A percentile compares a stretch with the other conserved stretches of the same genome.
Conservation (phyloP, 2,888 invertebrate species). For the Morpho deidamia region DNA sequence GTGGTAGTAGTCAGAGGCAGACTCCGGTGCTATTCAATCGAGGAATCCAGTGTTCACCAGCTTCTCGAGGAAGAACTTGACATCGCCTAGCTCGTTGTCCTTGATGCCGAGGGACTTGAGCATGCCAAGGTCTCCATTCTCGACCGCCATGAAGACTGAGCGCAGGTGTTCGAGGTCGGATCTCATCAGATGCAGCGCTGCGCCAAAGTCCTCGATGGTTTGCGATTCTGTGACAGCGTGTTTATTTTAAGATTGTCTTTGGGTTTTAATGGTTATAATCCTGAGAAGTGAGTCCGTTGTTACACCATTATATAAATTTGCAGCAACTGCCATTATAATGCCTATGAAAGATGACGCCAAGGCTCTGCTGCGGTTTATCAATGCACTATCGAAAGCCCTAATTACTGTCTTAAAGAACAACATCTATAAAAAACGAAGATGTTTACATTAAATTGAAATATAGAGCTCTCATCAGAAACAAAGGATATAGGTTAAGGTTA, state of each 20-base stretch:
- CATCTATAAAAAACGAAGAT: too few species aligned
- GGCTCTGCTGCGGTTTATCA: too few species aligned
- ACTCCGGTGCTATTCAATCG: conserved; percentile 90
- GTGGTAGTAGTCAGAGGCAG: conserved; percentile 85
- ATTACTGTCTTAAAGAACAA: too few species aligned
- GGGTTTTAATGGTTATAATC: too few species aligned
- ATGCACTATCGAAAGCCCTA: too few species aligned
- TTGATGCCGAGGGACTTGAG: conserved; percentile 95
- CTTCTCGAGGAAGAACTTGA: conserved; percentile 97
- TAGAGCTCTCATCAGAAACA: too few species aligned
- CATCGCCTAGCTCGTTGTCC: conserved; percentile 96
- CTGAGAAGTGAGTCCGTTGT: too few species aligned
- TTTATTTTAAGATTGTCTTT: too few species aligned
- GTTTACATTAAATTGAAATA: neutral
- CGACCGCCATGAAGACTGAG: conserved; percentile 96
- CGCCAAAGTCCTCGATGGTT: conserved; percentile 96
- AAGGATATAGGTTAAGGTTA: too few species aligned
- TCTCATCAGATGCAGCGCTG: conserved; percentile 90
- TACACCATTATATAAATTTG: too few species aligned
- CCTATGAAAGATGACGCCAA: too few species aligned
- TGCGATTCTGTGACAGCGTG: conserved; percentile 85
- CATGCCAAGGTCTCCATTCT: conserved; percentile 96
- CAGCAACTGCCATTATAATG: too few species aligned
- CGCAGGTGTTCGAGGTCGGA: conserved; percentile 95
- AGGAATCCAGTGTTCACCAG: conserved; percentile 97